A percentile compares a stretch with the other conserved stretches of the same genome.
These are phyloP conservation scores for Thaumetopoea pityocampa DNA, from an alignment of 1,140 invertebrate genomes.

Conservation along the genomic window DNA sequence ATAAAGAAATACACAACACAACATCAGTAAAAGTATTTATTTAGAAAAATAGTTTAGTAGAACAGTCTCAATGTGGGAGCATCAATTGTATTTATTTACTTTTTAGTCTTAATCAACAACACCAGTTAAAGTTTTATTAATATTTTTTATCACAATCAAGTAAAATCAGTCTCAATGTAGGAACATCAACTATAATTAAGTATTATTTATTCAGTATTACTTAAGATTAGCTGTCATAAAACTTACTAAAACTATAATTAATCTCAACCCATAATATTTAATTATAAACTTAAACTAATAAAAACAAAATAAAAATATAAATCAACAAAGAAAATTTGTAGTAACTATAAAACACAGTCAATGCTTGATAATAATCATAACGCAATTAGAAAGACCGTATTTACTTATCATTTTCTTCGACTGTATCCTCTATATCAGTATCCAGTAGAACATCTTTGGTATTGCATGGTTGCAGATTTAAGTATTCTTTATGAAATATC, in stretches of 20 bases:
- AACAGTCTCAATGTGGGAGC: too few species aligned
- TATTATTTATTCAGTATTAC: too few species aligned
- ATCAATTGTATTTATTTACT: too few species aligned
- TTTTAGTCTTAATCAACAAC: neutral
- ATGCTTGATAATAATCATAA: neutral
- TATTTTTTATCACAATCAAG: neutral
- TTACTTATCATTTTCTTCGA: neutral
- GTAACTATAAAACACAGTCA: neutral
- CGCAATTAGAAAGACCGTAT: neutral
- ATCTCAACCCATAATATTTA: too few species aligned
- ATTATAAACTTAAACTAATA: too few species aligned
- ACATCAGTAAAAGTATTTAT: neutral
- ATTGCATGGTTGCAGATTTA: constrained; percentile 3
- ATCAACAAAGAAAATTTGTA: neutral
- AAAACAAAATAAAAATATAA: too few species aligned
- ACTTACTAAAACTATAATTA: too few species aligned
- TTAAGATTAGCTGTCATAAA: too few species aligned
- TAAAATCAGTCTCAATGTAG: constrained; percentile 1
- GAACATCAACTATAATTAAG: neutral
- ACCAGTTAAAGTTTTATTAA: neutral
- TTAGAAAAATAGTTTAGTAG: neutral
- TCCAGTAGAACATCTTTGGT: constrained; percentile 1
- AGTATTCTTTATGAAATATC: constrained; percentile 18
- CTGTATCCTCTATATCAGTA: constrained; percentile 7
- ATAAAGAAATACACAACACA: constrained; percentile 1